Evolutionary conservation across 1,140 invertebrate species (phyloP), one percentile per base, ranked within the genome.

Genomic region (Drosophila murphyi): DNA sequence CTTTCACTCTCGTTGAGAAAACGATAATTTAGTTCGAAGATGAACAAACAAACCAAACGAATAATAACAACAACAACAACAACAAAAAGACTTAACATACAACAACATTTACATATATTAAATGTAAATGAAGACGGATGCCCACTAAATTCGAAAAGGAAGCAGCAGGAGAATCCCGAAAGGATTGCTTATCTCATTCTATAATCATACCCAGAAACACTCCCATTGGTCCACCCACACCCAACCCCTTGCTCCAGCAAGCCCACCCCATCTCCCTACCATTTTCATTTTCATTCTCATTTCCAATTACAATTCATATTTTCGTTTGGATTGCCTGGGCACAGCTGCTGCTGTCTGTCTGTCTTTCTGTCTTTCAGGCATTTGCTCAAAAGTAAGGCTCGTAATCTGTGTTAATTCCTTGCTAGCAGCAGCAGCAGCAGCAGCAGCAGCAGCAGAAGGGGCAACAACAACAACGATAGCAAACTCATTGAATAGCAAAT

Each of bases 1-100:
- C 80, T 82, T 82, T 82, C 80, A 83, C 80, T 82, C 72, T 82
- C 80, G 67, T 50, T 47, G 56, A 76, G 59, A 82, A 82, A 78
- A 82, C 67, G 54, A 51, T 76, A 78, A 83, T 56, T 61, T 52
- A 52, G 48, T 76, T 76, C 31, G 29, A 72, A 75, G 78, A 80
- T 71, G 73, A 70, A 62, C 61, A 12, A 45, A 20, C 52, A 35
- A 65, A 32, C 54, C 47, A 59, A 3, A 31, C 28, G 39, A 12
- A 31, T 2, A 20, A 20, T 39, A 68, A 35, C 35, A 65, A 34
- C 8, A 35, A 59, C 20, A 57, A 31, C 2, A n/a, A n/a, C n/a
- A n/a, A n/a, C n/a, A n/a, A n/a, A n/a, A 32, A 54, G 35, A 54
- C n/a, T 29, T 52, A n/a, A 10, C 41, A n/a, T 4, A 43, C 3